These are phyloP conservation scores for Esperia sulphurella DNA, from an alignment of 2,888 invertebrate species.

Conservation along the genomic window DNA sequence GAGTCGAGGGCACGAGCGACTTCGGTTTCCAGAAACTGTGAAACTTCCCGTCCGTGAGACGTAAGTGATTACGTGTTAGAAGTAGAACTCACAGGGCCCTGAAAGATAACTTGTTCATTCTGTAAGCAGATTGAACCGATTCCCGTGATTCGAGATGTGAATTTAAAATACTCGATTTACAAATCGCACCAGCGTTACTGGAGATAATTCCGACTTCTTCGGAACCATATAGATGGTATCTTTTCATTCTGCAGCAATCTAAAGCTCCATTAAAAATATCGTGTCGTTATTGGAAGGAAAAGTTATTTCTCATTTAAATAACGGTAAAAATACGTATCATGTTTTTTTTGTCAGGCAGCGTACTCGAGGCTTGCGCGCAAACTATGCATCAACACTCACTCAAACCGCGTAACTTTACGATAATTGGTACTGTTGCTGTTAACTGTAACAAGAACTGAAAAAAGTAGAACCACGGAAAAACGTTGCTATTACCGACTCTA, in stretches of 20 bases:
- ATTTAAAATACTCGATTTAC: conserved; percentile 44
- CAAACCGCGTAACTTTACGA: conserved; percentile 33
- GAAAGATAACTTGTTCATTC: conserved; percentile 45
- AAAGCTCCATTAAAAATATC: conserved; percentile 3
- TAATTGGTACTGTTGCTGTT: conserved; percentile 43
- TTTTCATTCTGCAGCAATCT: background rate
- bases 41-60: conserved; percentile 6
- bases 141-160: conserved; percentile 41
- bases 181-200: conserved; percentile 22
- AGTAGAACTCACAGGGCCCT: conserved; percentile 29
- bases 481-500: conserved; percentile 28
- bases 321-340: background rate
- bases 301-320: too few species aligned
- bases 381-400: conserved; percentile 44
- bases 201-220: conserved; percentile 16
- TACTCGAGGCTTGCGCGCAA: conserved; percentile 39
- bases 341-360: conserved; percentile 24
- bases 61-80: conserved; percentile 46
- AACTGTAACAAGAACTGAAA: conserved; percentile 11
- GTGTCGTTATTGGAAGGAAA: too few species aligned
- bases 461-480: too few species aligned
- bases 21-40: conserved; percentile 30
- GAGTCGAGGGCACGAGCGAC: conserved; percentile 37
- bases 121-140: conserved; percentile 39
- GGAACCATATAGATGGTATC: background rate